Base-by-base conservation (phyloP, 1,140 invertebrate species). In the Drosophila littoralis region DNA sequence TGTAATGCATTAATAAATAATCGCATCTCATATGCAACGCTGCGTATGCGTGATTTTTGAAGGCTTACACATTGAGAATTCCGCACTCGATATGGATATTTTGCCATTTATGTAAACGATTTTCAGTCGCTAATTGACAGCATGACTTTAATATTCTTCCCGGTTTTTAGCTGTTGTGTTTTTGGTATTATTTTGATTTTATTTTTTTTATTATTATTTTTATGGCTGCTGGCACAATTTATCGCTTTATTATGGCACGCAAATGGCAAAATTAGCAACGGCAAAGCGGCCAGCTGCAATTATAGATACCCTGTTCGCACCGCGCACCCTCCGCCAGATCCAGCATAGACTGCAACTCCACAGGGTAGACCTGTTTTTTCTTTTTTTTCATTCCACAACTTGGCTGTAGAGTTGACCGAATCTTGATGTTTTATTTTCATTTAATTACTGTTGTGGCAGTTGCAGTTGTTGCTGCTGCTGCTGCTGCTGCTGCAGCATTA, bases 361-460 rank as follows among this genome's bases (percentile, higher is more conserved):
- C 79, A 67, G 70, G 74, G 69, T 86, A 74, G 71, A 88, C 82
- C 57, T 76, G 82, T 86, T 86, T 81, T 54, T 48, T 15, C 59
- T 42, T 52, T 38, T 45, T 57, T 40, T 35, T 61, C 55, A 38
- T 54, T 46, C 38, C 42, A 59, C 65, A 40, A 35, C 55, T 51
- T 51, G 54, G 52, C 54, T 7, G 55, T 51, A 68, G 66, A 70
- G 75, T 81, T 89, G 84, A 81, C 84, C 84, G 72, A 89, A 89
- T 83, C 73, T 83, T 72, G 59, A 69, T 70, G 84, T 83, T 89
- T 88, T 89, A 89, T 88, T 89, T 88, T 88, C 84, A 89, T 88
- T 88, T 88, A 89, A 88, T 88, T 88, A 88, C 77, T 71, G 80
- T 55, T 68, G 42, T 63, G 40, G 76, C 42, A 10, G 52, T 36